A percentile compares a stretch with the other conserved stretches of the same genome.
Conservation (phyloP, 2,113 vertebrate species). For the Calidris pugnax region DNA sequence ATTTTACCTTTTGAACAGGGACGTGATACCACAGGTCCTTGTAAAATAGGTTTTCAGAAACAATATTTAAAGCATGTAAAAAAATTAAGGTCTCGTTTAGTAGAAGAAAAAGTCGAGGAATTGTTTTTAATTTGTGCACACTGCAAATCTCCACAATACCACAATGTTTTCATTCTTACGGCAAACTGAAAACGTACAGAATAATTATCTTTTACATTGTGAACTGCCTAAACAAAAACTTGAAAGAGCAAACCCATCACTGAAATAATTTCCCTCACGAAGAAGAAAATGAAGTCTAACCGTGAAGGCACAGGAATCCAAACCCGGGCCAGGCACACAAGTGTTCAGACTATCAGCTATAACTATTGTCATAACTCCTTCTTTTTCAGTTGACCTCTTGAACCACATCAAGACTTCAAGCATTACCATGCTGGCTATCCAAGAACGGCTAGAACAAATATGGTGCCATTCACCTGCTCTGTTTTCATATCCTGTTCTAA, state of each 20-base stretch:
- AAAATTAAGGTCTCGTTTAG: neutral
- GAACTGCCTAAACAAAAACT: neutral
- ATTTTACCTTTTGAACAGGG: conserved; percentile 53
- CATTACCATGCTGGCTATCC: neutral
- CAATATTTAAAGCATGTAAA: neutral
- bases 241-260: neutral
- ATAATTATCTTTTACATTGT: neutral
- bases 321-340: neutral
- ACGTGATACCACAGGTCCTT: conserved; percentile 11
- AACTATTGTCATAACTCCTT: neutral
- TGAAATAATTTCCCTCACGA: neutral
- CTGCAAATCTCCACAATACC: neutral
- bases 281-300: neutral
- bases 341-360: neutral
- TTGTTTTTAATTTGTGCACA: neutral
- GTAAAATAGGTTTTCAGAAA: conserved; percentile 46
- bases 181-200: neutral
- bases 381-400: neutral
- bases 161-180: neutral
- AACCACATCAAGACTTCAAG: neutral
- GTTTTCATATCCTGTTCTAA: neutral
- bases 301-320: neutral
- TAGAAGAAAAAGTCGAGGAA: neutral
- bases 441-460: neutral
- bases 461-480: neutral